Conservation (phyloP, 2,113 vertebrate species). For the Mesitornis unicolor region DNA sequence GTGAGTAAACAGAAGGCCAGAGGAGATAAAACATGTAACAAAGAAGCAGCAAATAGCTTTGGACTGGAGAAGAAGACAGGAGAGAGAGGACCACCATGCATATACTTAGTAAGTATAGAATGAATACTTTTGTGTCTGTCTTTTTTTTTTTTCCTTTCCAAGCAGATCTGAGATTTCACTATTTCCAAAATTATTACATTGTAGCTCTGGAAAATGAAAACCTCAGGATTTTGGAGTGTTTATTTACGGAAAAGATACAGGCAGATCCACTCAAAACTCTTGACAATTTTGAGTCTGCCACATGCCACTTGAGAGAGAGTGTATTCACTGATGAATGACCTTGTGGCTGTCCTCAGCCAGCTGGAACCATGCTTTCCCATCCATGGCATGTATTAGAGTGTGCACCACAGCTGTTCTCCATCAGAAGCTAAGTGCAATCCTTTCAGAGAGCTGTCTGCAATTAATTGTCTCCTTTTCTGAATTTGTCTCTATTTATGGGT, state of each 20-base stretch:
- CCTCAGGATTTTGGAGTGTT: background rate
- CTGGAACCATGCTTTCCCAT: slow-evolving; percentile 54
- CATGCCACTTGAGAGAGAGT: background rate
- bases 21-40: background rate
- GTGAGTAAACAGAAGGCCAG: background rate
- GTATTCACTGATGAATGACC: slow-evolving; percentile 41
- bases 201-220: background rate
- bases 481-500: slow-evolving; percentile 36
- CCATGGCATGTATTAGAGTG: slow-evolving; percentile 28
- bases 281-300: background rate
- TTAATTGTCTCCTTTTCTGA: slow-evolving; percentile 45
- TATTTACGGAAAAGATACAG: background rate
- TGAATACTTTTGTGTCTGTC: too few species aligned
- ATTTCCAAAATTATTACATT: background rate
- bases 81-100: background rate
- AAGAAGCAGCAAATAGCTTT: background rate
- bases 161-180: background rate
- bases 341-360: slow-evolving; percentile 52
- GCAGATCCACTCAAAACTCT: background rate
- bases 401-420: slow-evolving; percentile 53
- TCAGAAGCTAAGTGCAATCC: slow-evolving; percentile 47
- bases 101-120: background rate
- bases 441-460: slow-evolving; percentile 53
- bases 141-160: background rate
- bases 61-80: background rate